Percentiles rank a stretch among this genome's conserved stretches.
Evolutionary conservation across 1,140 invertebrate species (phyloP).

Genomic region (Samia ricini): DNA sequence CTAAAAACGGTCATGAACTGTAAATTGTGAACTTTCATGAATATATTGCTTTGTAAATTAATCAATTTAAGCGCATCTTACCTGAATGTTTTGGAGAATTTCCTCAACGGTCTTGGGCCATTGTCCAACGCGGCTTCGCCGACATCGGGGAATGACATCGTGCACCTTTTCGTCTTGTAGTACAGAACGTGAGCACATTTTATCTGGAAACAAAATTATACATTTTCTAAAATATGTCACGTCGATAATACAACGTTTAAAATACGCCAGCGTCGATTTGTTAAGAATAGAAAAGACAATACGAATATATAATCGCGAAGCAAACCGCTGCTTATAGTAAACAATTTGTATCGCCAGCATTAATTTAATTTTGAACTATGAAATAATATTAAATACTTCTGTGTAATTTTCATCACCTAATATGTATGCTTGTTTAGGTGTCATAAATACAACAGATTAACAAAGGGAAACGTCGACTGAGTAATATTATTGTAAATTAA

Average conservation of each 20-base stretch:
- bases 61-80: too few relatives aligned
- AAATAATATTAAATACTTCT: too few relatives aligned
- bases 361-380: not conserved
- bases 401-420: too few relatives aligned
- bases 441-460: too few relatives aligned
- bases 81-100: slow-evolving; percentile 81
- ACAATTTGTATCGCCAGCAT: not conserved
- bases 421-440: too few relatives aligned
- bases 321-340: not conserved
- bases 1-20: too few relatives aligned
- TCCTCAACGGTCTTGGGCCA: slow-evolving; percentile 83
- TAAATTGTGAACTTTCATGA: too few relatives aligned
- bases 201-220: slow-evolving; percentile 75
- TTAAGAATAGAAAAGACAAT: too few relatives aligned
- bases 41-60: too few relatives aligned
- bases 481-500: too few relatives aligned
- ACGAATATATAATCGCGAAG: not conserved
- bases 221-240: not conserved
- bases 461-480: too few relatives aligned
- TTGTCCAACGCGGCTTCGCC: slow-evolving; percentile 85
- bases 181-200: slow-evolving; percentile 90
- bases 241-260: not conserved
- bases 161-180: slow-evolving; percentile 81
- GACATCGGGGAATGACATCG: slow-evolving; percentile 88
- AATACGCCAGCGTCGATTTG: not conserved